These are phyloP conservation scores for Trissonchulus latispiculum DNA, from an alignment of 2,888 invertebrate genomes.

Conservation along the genomic window DNA sequence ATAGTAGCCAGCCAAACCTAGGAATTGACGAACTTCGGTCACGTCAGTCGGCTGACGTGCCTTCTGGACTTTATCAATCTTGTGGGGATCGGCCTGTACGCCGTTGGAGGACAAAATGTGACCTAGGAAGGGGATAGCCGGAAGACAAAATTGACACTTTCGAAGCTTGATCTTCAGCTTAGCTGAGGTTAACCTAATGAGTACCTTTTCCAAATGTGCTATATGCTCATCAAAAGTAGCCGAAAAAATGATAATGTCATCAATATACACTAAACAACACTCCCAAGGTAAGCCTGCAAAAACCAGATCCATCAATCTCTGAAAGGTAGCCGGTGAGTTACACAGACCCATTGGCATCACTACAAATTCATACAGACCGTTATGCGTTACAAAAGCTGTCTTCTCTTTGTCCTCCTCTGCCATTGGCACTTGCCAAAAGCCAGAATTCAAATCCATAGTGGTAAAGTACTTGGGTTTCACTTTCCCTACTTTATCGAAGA, in stretches of 20 bases:
- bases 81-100: neutral
- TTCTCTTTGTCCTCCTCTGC: neutral
- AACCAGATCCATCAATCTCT: neutral
- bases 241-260: neutral
- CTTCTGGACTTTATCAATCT: neutral
- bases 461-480: neutral
- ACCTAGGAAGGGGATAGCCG: neutral
- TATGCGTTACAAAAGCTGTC: neutral
- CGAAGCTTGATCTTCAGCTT: neutral
- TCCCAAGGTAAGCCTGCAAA: neutral
- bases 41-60: neutral
- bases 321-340: neutral
- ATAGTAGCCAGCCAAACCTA: conserved; percentile 8
- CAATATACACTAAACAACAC: neutral
- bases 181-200: neutral
- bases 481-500: too few relatives aligned
- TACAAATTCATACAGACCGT: neutral
- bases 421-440: neutral
- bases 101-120: neutral
- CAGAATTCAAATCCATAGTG: neutral
- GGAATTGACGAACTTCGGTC: neutral
- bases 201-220: neutral
- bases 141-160: neutral
- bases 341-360: neutral
- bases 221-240: neutral